Conservation (phyloP, 2,797 vertebrate species). For the Saxicola maurus region DNA sequence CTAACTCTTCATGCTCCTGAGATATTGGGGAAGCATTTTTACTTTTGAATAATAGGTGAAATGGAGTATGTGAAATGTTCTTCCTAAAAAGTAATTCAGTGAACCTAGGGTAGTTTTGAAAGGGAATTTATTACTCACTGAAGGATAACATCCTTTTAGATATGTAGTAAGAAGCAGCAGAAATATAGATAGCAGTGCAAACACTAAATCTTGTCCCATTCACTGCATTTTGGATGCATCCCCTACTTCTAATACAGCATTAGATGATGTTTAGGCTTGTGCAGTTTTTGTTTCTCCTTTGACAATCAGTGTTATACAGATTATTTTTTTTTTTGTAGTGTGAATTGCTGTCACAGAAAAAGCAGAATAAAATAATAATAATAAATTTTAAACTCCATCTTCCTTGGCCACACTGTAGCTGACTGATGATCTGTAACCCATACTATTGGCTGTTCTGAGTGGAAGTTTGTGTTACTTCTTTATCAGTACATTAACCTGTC, state of each 20-base stretch:
- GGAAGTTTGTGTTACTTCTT: background rate
- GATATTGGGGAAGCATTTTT: background rate
- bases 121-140: background rate
- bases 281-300: background rate
- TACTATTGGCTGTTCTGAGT: background rate
- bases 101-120: background rate
- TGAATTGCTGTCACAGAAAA: background rate
- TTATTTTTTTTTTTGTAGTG: background rate
- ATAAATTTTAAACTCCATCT: background rate
- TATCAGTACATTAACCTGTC: background rate
- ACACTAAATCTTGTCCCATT: background rate
- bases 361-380: background rate
- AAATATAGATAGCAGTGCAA: background rate
- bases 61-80: background rate
- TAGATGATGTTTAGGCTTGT: background rate
- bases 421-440: background rate
- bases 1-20: background rate
- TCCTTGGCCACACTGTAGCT: background rate
- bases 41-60: background rate
- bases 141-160: background rate
- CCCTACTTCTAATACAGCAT: background rate
- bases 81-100: background rate
- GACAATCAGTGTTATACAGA: background rate
- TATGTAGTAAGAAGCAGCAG: background rate
- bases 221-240: background rate